A percentile compares a stretch with the other conserved stretches of the same genome.
These are phyloP conservation scores for Sparus aurata DNA, from an alignment of 2,797 vertebrate genomes.

Conservation along the genomic window DNA sequence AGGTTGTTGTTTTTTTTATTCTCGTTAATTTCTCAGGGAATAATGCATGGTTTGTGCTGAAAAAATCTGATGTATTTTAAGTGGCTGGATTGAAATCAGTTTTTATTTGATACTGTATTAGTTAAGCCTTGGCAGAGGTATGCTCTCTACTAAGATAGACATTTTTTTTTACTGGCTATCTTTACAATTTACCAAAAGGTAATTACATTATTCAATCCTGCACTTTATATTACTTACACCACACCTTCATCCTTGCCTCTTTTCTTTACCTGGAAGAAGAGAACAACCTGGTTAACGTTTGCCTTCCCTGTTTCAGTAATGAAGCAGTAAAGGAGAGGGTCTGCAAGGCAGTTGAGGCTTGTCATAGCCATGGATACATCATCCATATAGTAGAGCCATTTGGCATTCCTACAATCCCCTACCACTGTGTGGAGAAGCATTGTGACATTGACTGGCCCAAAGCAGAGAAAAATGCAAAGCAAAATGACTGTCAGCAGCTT, in stretches of 20 bases:
- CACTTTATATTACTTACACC: conserved; percentile 16
- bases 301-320: conserved; percentile 85
- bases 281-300: conserved; percentile 57
- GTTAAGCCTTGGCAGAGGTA: no score
- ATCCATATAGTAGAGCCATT: conserved; percentile 76
- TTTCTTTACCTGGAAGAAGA: conserved; percentile 58
- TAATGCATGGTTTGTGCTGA: no score
- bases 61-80: no score
- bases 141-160: no score
- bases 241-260: conserved; percentile 10
- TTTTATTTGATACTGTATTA: no score
- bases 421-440: conserved; percentile 84
- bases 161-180: not conserved
- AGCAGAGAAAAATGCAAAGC: conserved; percentile 88
- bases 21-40: no score
- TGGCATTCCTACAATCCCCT: conserved; percentile 50
- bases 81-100: no score
- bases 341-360: conserved; percentile 89
- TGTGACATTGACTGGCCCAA: conserved; percentile 89
- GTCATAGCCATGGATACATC: conserved; percentile 87
- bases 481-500: conserved; percentile 85
- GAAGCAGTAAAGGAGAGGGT: conserved; percentile 94
- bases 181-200: not conserved
- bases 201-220: not conserved
- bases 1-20: no score